Conservation (phyloP, 23 tunicate species). For the Trididemnum clinides region DNA sequence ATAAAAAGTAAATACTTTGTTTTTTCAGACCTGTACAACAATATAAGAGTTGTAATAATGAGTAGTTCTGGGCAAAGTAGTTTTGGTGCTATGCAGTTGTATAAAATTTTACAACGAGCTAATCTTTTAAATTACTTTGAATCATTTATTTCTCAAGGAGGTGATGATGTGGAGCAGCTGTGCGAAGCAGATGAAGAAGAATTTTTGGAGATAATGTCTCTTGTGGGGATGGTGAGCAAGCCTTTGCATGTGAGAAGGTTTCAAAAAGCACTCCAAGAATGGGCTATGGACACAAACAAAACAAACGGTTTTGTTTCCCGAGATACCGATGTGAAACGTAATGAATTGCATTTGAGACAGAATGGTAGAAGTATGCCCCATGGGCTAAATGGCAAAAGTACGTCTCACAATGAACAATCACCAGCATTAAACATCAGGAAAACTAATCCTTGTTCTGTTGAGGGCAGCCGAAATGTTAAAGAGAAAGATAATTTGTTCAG, state of each 20-base stretch:
- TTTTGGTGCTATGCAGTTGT: constrained; percentile 59
- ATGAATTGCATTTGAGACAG: no score
- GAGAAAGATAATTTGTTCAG: no score
- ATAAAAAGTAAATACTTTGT: no score
- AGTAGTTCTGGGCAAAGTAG: constrained; percentile 22
- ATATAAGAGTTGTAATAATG: no score
- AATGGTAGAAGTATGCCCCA: no score
- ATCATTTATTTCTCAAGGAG: constrained; percentile 56
- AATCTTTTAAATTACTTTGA: constrained; percentile 65
- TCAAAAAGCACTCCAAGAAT: constrained; percentile 86
- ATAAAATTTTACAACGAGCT: constrained; percentile 74
- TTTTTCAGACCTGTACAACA: no score
- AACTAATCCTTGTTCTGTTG: no score
- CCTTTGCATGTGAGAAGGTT: constrained; percentile 88
- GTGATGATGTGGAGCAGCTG: constrained; percentile 83
- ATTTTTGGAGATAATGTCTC: constrained; percentile 76
- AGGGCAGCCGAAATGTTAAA: no score
- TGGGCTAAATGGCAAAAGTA: no score
- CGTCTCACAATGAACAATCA: no score
- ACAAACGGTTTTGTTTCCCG: neutral
- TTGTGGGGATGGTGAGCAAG: constrained; percentile 86
- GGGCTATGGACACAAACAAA: constrained; percentile 64
- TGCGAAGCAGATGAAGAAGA: constrained; percentile 96
- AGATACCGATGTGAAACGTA: neutral
- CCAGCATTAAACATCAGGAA: no score